Conservation (phyloP, 2,888 invertebrate species). For the Trichopria drosophilae region DNA sequence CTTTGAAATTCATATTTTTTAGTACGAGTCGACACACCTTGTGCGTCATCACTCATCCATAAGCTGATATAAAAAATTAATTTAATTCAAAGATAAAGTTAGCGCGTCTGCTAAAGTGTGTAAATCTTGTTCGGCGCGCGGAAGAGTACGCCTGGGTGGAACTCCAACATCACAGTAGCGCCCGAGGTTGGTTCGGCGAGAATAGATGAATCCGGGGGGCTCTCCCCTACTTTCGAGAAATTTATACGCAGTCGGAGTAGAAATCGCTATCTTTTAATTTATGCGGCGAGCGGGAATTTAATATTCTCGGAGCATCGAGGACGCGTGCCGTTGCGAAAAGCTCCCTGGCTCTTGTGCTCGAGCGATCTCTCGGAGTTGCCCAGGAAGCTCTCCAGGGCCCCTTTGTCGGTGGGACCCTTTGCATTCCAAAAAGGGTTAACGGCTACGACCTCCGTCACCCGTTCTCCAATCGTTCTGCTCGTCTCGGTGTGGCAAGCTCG, state of each 20-base stretch:
- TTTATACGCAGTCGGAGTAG: slow-evolving; percentile 47
- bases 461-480: not conserved
- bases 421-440: slow-evolving; percentile 50
- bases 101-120: no score
- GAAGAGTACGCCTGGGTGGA: not conserved
- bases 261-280: slow-evolving; percentile 56
- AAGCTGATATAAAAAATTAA: no score
- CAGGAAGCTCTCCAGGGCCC: slow-evolving; percentile 43
- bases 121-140: no score
- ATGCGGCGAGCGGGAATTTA: slow-evolving; percentile 55
- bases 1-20: no score
- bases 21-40: no score
- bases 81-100: no score
- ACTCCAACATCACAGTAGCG: not conserved
- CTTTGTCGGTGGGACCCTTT: slow-evolving; percentile 42
- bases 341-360: slow-evolving; percentile 29
- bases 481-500: no score
- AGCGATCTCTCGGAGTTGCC: no score
- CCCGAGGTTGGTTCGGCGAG: slow-evolving; percentile 6
- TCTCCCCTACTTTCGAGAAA: slow-evolving; percentile 33
- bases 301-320: slow-evolving; percentile 52
- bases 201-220: slow-evolving; percentile 13
- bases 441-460: slow-evolving; percentile 13
- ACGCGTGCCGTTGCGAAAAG: slow-evolving; percentile 42
- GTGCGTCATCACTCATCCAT: no score